Percentiles rank a stretch among this genome's conserved stretches.
Evolutionary conservation across 2,888 invertebrate genomes (phyloP).

Genomic region (Mycalesis mineus): DNA sequence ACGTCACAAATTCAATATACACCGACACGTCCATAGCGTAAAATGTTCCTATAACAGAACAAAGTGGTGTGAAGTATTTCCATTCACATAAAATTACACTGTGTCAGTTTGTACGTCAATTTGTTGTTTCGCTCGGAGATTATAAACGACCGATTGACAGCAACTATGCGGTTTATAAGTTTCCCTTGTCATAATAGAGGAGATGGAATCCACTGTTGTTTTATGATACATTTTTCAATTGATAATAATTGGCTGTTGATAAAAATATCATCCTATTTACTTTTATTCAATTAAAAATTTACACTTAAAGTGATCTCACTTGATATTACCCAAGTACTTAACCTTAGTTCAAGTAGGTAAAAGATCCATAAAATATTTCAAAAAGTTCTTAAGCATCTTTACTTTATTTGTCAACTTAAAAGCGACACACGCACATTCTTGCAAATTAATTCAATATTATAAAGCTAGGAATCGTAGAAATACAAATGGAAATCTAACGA

Average conservation of each 20-base stretch:
- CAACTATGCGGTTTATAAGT: background rate
- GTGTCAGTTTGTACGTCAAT: slow-evolving; percentile 38
- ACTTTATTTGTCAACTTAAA: too few species aligned
- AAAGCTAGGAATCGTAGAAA: too few species aligned
- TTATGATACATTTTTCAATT: background rate
- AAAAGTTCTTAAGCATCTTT: too few species aligned
- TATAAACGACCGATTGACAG: slow-evolving; percentile 16
- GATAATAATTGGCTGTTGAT: background rate
- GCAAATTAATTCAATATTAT: too few species aligned
- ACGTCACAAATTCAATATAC: slow-evolving; percentile 44
- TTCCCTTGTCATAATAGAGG: background rate
- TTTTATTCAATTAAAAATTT: too few species aligned
- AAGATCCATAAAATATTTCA: too few species aligned
- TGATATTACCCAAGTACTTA: too few species aligned
- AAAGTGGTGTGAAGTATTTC: slow-evolving; percentile 50
- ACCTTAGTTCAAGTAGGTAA: too few species aligned
- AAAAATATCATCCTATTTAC: too few species aligned
- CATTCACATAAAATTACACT: slow-evolving; percentile 31
- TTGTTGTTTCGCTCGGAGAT: slow-evolving; percentile 35
- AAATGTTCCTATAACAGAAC: slow-evolving; percentile 53
- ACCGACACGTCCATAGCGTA: slow-evolving; percentile 54
- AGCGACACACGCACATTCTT: too few species aligned
- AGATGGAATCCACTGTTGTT: background rate
- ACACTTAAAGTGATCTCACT: too few species aligned
- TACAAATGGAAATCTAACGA: too few species aligned